Base-by-base conservation (phyloP, 2,797 vertebrate species). In the Monodelphis domestica region DNA sequence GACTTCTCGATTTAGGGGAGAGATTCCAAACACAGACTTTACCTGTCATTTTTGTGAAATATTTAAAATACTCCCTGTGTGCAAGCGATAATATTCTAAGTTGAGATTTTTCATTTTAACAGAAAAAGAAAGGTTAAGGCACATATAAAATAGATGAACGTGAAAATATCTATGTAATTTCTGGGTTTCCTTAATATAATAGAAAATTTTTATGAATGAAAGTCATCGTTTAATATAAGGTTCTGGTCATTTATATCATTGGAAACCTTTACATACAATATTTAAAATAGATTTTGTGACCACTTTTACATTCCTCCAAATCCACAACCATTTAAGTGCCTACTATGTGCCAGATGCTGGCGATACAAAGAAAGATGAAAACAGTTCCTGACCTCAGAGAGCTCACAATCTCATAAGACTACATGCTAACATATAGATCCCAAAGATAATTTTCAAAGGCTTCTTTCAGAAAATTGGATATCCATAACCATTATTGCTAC, bases 191-290 rank as follows among this genome's bases (percentile, higher is more conserved):
- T 2, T 24, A 45, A 4, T 30, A 5, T 54, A 51, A 21, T 54
- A 89, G 84, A 91, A 26, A 87, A 91, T 91, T 94, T 92, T 92
- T 95, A 91, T 55, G 54, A 78, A 78, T 78, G 50, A 95, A 95
- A 94, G 30, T 63, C 89, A 53, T 3, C 17, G 0, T 1, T 88
- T 89, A 89, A 54, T 38, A 91, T 54, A 53, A 88, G 45, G 45
- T 87, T 14, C 53, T 91, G 51, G 89, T 53, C 89, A 54, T 90
- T 90, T 96, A 17, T 96, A 70, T 45, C 70, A 78, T 45, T 45
- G 38, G 17, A 26, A 45, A 70, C 21, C 21, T 78, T 78, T 78
- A 3, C 38, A 24, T 2, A 45, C 38, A 87, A n/a, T 53, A 52
- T 93, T 84, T 94, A 24, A 12, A 91, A 17, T 93, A 90, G 84